Conservation (phyloP, 1,140 invertebrate genomes). For the Steinernema khuongi region DNA sequence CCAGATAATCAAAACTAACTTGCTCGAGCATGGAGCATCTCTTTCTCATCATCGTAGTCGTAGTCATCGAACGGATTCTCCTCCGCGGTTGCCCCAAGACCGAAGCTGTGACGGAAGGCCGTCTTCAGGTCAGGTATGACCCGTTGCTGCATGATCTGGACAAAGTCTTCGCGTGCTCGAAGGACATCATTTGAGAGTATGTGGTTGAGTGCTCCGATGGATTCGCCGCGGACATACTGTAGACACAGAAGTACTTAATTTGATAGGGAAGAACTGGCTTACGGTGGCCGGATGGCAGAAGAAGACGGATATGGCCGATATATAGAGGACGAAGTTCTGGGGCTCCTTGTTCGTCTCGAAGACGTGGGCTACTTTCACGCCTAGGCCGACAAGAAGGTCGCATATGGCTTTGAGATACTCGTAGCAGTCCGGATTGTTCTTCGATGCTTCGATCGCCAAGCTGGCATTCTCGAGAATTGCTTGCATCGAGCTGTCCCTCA, state of each 20-base stretch:
- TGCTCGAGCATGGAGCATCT: neutral
- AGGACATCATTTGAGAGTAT: neutral
- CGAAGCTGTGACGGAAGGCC: neutral
- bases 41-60: neutral
- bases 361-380: neutral
- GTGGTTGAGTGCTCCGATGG: neutral
- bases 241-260: neutral
- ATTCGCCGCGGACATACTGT: neutral
- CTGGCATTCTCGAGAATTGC: neutral
- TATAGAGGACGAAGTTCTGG: neutral
- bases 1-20: neutral
- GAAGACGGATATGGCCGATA: neutral
- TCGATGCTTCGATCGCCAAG: neutral
- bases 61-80: conserved; percentile 2
- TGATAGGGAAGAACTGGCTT: neutral
- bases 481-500: neutral
- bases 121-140: neutral
- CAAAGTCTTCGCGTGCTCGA: neutral
- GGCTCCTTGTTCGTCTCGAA: neutral
- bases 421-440: conserved; percentile 1
- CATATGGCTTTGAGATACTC: neutral
- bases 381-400: neutral
- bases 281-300: neutral
- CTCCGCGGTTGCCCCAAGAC: neutral
- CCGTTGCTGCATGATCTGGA: neutral